phyloP scores from a whole-genome alignment of 2,797 vertebrate genomes.

The Etheostoma nigrum region DNA sequence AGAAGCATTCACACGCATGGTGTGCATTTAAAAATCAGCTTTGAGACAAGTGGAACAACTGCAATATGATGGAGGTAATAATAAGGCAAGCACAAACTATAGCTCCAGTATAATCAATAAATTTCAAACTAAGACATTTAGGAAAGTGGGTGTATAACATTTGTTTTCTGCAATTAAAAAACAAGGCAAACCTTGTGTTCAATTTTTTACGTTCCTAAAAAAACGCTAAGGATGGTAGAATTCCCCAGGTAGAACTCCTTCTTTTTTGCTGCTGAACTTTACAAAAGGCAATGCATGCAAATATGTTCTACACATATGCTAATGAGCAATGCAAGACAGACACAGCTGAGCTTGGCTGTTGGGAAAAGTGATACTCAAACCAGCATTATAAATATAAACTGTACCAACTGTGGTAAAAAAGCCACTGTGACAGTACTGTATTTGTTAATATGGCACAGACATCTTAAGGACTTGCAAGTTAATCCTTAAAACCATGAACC shows the following conservation, averaged over 20 bases:
- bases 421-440: not conserved
- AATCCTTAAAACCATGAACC: slow-evolving; percentile 33
- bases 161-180: slow-evolving; percentile 27
- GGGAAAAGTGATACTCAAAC: slow-evolving; percentile 31
- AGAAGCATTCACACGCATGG: not conserved
- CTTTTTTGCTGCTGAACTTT: slow-evolving; percentile 58
- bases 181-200: slow-evolving; percentile 9
- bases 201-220: not conserved
- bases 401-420: not conserved
- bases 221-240: slow-evolving; percentile 40
- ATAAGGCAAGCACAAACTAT: slow-evolving; percentile 2
- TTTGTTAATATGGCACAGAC: slow-evolving; percentile 1
- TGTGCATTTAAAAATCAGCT: slow-evolving; percentile 39
- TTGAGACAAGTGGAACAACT: slow-evolving; percentile 31
- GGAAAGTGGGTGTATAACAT: slow-evolving; percentile 15
- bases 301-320: slow-evolving; percentile 59
- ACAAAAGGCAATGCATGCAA: slow-evolving; percentile 60
- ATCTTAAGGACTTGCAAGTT: slow-evolving; percentile 32
- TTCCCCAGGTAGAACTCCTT: slow-evolving; percentile 27
- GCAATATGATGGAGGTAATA: slow-evolving; percentile 29
- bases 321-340: slow-evolving; percentile 47
- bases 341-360: slow-evolving; percentile 42
- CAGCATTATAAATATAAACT: slow-evolving; percentile 14
- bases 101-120: not conserved
- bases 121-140: slow-evolving; percentile 13